Evolutionary conservation across 1,140 invertebrate species (phyloP).

Genomic region (Scaptomyza hsui): DNA sequence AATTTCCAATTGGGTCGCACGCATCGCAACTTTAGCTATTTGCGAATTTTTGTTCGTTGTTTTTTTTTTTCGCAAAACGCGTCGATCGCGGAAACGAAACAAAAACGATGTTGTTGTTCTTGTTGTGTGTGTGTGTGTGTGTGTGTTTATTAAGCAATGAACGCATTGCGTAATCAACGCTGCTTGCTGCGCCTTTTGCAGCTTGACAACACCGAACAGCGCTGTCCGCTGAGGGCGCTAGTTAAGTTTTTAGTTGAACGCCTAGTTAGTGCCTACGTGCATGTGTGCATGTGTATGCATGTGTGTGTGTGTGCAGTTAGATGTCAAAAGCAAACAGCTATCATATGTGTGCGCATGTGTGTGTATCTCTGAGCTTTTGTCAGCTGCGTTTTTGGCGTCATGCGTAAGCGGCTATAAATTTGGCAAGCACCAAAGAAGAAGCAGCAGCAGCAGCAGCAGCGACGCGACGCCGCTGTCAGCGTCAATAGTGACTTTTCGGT

Average conservation of each 20-base stretch:
- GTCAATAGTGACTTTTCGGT: conserved; percentile 48
- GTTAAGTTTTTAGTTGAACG: conserved; percentile 59
- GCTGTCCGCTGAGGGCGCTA: conserved; percentile 40
- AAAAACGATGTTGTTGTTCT: conserved; percentile 40
- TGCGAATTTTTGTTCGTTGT: conserved; percentile 61
- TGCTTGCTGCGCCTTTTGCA: conserved; percentile 52
- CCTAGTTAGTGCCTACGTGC: conserved; percentile 66
- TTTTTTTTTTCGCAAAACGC: conserved; percentile 57
- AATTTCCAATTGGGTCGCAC: conserved; percentile 78
- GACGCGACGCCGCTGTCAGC: conserved; percentile 2
- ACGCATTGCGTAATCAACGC: conserved; percentile 80
- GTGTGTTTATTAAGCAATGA: conserved; percentile 39
- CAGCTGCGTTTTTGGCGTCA: conserved; percentile 48
- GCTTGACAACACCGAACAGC: conserved; percentile 73
- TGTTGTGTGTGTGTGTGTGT: conserved; percentile 27
- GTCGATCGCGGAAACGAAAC: conserved; percentile 80
- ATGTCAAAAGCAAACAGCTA: conserved; percentile 57
- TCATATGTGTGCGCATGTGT: conserved; percentile 2
- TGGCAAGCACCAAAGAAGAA: conserved; percentile 32
- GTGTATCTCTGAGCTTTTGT: conserved; percentile 49
- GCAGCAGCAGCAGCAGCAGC: conserved; percentile 14
- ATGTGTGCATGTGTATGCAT: background rate
- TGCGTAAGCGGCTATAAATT: conserved; percentile 65
- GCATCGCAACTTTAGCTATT: conserved; percentile 62
- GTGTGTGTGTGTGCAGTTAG: conserved; percentile 50